Conservation (phyloP, 2,888 invertebrate species). For the Trissonchulus sp. region DNA sequence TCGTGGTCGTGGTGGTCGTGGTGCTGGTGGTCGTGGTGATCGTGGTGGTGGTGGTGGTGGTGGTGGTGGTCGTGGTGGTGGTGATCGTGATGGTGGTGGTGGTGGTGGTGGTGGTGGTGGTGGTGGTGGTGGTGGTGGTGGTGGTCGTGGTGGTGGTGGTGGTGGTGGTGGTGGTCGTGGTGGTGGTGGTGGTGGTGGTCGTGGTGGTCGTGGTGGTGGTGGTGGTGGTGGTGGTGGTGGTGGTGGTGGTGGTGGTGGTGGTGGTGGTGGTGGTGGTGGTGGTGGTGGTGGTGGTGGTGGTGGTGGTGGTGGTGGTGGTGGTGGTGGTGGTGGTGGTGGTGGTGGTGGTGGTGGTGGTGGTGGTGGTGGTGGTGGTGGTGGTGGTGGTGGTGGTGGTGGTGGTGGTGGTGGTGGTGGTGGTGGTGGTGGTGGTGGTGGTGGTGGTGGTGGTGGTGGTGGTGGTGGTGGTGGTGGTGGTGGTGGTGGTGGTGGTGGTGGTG, state of each 20-base stretch:
- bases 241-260: background rate
- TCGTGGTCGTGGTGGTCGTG: too few relatives aligned
- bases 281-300: background rate
- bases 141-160: background rate
- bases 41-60: background rate
- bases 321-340: background rate
- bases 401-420: background rate
- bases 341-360: background rate
- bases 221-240: background rate
- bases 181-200: background rate
- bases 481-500: background rate
- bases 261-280: background rate
- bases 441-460: background rate
- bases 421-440: background rate
- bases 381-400: background rate
- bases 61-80: background rate
- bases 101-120: background rate
- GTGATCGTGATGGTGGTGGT: background rate
- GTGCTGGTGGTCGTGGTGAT: too few relatives aligned
- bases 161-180: background rate
- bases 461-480: background rate
- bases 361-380: background rate
- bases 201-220: background rate
- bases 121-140: background rate
- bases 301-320: background rate